Conservation (phyloP, 2,113 vertebrate species). For the Spilogale gracilis region DNA sequence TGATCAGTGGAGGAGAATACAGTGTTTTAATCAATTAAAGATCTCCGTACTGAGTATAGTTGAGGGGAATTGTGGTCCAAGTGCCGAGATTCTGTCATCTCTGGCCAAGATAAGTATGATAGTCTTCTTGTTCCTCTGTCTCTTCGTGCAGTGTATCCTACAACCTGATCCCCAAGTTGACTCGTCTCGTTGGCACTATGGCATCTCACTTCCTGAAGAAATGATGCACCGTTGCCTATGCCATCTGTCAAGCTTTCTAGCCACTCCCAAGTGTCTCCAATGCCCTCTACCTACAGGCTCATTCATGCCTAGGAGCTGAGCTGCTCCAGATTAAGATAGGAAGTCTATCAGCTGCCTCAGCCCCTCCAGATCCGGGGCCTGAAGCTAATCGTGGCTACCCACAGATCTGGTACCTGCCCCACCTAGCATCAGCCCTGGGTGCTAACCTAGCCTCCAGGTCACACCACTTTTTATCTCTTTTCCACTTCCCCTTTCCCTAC, state of each 20-base stretch:
- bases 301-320: constrained; percentile 20
- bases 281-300: not conserved
- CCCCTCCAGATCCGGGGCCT: constrained; percentile 55
- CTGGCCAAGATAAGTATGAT: not conserved
- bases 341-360: constrained; percentile 58
- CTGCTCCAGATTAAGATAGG: constrained; percentile 51
- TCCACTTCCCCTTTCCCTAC: not conserved
- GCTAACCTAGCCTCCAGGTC: constrained; percentile 1
- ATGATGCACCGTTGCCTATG: not conserved
- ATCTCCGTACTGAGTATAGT: not conserved
- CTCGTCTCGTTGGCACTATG: not conserved
- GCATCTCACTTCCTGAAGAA: not conserved
- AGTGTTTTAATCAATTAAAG: not conserved
- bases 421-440: not conserved
- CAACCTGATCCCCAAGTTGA: not conserved
- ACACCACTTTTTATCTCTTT: constrained; percentile 49
- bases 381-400: constrained; percentile 71
- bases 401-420: constrained; percentile 51
- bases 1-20: not conserved
- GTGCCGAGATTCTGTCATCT: not conserved
- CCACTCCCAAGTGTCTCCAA: not conserved
- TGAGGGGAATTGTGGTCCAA: not conserved
- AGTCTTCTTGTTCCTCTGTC: not conserved
- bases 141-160: not conserved
- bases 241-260: not conserved